Evolutionary conservation across 2,113 vertebrate species (phyloP), one percentile per base, ranked within the genome.

Genomic region (Zapornia atra): DNA sequence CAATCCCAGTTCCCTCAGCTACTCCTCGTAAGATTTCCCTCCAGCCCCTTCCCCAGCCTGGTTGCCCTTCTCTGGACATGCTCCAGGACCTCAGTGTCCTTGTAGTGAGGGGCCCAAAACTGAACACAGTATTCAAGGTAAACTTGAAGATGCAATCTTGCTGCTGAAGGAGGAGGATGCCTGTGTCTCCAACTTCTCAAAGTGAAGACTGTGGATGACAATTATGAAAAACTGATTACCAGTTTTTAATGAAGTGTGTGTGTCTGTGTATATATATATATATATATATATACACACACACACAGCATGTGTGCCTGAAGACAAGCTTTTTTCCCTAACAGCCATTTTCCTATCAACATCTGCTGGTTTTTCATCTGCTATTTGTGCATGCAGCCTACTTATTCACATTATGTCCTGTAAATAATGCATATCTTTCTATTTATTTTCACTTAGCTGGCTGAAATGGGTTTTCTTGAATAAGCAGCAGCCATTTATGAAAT

Each of bases 401-500:
- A 70, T 34, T 86, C 69, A 34, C 53, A 92, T 95, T 96, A 89
- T 89, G 73, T 77, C 25, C 84, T 0, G 48, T 97, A 96, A 96
- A 96, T 95, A 97, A 96, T 91, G 81, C 65, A 95, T 92, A 87
- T 85, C 70, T 92, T 93, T 88, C 83, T 91, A 76, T 95, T 96
- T 94, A 94, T 96, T 96, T 97, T 94, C 93, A 92, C 73, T 96
- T 96, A 96, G 69, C 69, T 59, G 3, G 6, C 66, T 89, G 81
- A 91, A 96, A 96, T 87, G 61, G 31, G 28, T 87, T 95, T 96
- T 89, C 71, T 77, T 90, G 78, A 96, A 94, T 80, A 90, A 94
- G 76, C 80, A 94, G 72, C 56, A 94, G 77, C 46, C 90, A 86
- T 86, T 94, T 94, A 86, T 59, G 51, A 94, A 95, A 91, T 42